Base-by-base conservation (phyloP, 2,113 vertebrate genomes). In the Gorsachius goisagi region DNA sequence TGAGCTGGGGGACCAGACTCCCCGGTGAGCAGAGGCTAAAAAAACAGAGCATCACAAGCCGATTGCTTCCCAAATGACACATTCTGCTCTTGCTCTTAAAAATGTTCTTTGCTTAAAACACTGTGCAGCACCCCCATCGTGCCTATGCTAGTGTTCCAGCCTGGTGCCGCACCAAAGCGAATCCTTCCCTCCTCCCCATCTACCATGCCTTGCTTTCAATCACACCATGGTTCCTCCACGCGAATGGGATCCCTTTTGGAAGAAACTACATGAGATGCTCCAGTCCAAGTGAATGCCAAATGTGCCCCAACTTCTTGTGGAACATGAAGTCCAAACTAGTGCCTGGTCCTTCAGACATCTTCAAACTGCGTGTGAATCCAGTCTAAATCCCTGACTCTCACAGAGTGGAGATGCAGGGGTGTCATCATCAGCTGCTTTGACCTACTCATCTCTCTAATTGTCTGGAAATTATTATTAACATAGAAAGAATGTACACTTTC, bases 61-160 rank as follows among this genome's bases (percentile, higher is more conserved):
- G 32, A 39, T 18, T 76, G 33, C 33, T 87, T 53, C 78, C 62
- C 37, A 80, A 44, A 53, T 24, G 15, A n/a, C 62, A 63, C 15
- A 30, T 8, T 17, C 27, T 58, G 27, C 37, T 78, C 62, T 75
- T 63, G 27, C 37, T 78, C 62, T 75, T 63, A 35, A 89, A 85
- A 64, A 26, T 17, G 5, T 35, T 58, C 37, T 53, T 60, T 56
- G 3, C 56, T 53, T 14, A 39, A 33, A 83, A 39, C 0, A 0
- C 3, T 2, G 2, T 73, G n/a, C 58, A 85, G 83, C 26, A 9
- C 11, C 39, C 23, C 0, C 0, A 2, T 15, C 18, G 33, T 35
- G 44, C 13, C 89, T 35, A 3, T 27, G 63, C 27, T 52, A 5
- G 8, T 2, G 4, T 86, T 73, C 37, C 33, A 72, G 53, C 26